phyloP scores from a whole-genome alignment of 2,113 vertebrate species.

The Peromyscus maniculatus region DNA sequence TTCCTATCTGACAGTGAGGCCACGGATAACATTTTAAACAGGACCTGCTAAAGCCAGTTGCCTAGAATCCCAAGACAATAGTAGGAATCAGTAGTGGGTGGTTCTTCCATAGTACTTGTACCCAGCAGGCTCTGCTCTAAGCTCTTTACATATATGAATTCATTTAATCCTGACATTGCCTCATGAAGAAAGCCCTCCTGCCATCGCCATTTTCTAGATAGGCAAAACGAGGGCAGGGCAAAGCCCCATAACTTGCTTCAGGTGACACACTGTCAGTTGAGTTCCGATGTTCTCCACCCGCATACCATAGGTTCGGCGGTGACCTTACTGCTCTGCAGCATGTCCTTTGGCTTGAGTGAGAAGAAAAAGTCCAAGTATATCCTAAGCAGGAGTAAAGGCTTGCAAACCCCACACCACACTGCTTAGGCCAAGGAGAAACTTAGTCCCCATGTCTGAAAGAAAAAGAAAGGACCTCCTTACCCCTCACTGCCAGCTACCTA shows the following conservation, averaged over 20 bases:
- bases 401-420: not conserved
- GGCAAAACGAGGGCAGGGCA: conserved; percentile 10
- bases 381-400: not conserved
- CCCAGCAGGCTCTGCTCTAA: not conserved
- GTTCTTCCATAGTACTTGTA: not conserved
- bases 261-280: not conserved
- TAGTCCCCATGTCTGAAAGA: not conserved
- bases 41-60: not conserved
- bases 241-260: not conserved
- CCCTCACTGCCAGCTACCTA: not conserved
- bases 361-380: not conserved
- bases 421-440: not conserved
- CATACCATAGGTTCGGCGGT: not conserved
- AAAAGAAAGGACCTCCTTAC: not conserved
- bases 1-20: conserved; percentile 15
- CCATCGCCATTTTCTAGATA: not conserved
- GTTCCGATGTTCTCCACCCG: not conserved
- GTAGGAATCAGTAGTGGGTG: not conserved
- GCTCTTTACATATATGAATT: not conserved
- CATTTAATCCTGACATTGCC: not conserved
- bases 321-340: not conserved
- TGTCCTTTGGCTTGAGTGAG: not conserved
- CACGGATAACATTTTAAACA: conserved; percentile 9
- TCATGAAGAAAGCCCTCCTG: not conserved
- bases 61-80: not conserved